phyloP scores from a whole-genome alignment of 2,888 invertebrate species.

The Acronicta alni region DNA sequence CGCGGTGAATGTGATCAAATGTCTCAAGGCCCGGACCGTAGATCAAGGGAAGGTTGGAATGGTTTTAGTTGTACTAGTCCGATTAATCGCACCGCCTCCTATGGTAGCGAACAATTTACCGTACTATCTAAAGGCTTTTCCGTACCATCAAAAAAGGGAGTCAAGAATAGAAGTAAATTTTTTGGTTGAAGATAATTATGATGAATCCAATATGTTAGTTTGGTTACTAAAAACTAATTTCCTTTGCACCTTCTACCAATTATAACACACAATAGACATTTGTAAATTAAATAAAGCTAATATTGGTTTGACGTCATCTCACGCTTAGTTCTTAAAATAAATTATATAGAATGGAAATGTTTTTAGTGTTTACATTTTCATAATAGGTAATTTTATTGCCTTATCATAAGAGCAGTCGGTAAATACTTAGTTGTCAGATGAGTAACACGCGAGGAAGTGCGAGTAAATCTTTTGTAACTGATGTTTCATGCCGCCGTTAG shows the following conservation, averaged over 20 bases:
- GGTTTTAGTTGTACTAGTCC: no score
- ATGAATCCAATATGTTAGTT: no score
- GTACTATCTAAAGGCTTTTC: not conserved
- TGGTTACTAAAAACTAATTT: no score
- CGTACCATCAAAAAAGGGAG: not conserved
- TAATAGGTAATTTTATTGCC: conserved; percentile 14
- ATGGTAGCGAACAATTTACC: no score
- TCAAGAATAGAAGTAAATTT: no score
- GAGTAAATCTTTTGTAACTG: not conserved
- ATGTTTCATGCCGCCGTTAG: not conserved
- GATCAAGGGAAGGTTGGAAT: no score
- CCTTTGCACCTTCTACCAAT: not conserved
- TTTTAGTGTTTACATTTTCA: conserved; percentile 13
- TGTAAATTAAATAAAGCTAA: conserved; percentile 5
- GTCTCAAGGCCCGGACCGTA: no score
- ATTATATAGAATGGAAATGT: not conserved
- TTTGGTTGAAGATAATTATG: no score
- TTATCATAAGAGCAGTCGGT: conserved; percentile 6
- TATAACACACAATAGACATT: not conserved
- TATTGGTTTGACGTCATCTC: conserved; percentile 3
- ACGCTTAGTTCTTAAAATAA: conserved; percentile 16
- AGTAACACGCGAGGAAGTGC: conserved; percentile 2
- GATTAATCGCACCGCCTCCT: no score
- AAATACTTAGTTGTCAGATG: not conserved
- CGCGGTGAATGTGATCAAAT: no score